Conservation (phyloP, 30 jellyfish, hydroid and myxozoan species). For the Turritopsis rubra region DNA sequence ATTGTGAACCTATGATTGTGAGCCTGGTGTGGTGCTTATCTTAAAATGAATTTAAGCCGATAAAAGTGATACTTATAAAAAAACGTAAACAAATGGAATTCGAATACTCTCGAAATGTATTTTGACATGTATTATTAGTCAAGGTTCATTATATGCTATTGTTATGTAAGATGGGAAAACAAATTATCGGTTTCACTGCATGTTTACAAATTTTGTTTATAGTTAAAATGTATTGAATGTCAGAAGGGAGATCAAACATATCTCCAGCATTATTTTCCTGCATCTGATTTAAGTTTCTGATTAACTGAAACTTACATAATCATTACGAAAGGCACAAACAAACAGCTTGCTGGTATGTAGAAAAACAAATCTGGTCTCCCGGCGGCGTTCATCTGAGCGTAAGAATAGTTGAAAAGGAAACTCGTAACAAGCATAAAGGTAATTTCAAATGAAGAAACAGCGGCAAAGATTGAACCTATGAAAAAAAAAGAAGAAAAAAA, state of each 20-base stretch:
- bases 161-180: too few species aligned
- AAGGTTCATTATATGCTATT: too few species aligned
- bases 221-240: neutral
- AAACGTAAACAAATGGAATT: too few species aligned
- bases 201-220: too few species aligned
- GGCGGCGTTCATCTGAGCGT: slow-evolving; percentile 32
- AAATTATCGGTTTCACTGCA: too few species aligned
- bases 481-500: too few species aligned
- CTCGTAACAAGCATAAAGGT: slow-evolving; percentile 33
- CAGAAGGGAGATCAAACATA: neutral
- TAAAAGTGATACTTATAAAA: too few species aligned
- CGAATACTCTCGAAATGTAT: too few species aligned
- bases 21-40: too few species aligned
- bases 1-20: too few species aligned
- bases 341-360: slow-evolving; percentile 4
- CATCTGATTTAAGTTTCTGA: neutral
- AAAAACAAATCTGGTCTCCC: slow-evolving; percentile 56
- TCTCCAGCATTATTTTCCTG: neutral
- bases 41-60: too few species aligned
- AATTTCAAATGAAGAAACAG: slow-evolving; percentile 56
- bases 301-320: slow-evolving; percentile 2
- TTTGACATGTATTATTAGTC: too few species aligned
- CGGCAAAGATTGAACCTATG: slow-evolving; percentile 57
- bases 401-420: slow-evolving; percentile 42
- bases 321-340: neutral